Conservation (phyloP, 2,888 invertebrate species). For the Trachelus troglodyta region DNA sequence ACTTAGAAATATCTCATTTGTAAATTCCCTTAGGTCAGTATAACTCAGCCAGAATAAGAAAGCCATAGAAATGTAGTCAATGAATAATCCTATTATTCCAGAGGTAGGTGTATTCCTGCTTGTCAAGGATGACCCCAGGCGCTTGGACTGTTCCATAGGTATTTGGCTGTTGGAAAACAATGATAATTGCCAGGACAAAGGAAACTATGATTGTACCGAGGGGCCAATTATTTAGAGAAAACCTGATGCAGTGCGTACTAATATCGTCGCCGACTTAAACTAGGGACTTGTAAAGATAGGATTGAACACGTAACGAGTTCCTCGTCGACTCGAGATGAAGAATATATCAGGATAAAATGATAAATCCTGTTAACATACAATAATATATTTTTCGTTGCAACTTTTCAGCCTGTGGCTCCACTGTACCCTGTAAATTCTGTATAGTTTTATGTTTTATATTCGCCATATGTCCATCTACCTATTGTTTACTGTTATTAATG, state of each 20-base stretch:
- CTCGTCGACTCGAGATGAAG: neutral
- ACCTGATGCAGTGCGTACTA: constrained; percentile 20
- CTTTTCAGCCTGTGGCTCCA: constrained; percentile 35
- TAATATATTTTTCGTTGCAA: constrained; percentile 34
- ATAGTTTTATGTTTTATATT: constrained; percentile 55
- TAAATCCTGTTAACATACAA: constrained; percentile 7
- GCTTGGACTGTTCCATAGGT: neutral
- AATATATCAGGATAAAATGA: constrained; percentile 5
- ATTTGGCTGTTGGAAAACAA: neutral
- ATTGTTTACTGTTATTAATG: constrained; percentile 13
- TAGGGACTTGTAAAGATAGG: constrained; percentile 27
- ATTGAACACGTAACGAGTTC: neutral
- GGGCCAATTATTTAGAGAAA: constrained; percentile 39
- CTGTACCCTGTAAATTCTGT: constrained; percentile 52
- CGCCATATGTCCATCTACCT: constrained; percentile 17
- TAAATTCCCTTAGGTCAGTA: no score
- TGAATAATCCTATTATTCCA: neutral
- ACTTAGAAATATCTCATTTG: no score
- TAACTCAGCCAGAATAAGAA: no score
- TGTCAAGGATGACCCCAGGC: neutral
- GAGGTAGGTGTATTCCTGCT: neutral
- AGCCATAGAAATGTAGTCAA: no score
- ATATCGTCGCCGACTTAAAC: constrained; percentile 17
- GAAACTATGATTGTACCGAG: constrained; percentile 31
- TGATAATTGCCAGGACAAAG: neutral